Evolutionary conservation across 2,113 vertebrate genomes (phyloP).

Genomic region (Acanthochromis polyacanthus): DNA sequence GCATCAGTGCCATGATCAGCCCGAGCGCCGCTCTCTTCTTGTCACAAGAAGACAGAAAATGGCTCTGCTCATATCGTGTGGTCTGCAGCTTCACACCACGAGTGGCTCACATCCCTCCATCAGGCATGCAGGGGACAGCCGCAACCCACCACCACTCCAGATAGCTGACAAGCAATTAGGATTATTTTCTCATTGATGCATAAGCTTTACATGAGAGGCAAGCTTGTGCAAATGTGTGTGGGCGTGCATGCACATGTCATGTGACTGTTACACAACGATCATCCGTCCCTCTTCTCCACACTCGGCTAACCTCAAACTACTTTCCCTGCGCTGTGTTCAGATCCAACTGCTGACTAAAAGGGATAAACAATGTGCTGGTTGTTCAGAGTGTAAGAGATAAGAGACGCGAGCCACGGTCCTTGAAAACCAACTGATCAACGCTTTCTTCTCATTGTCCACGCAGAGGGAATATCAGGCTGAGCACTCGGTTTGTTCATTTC

Average conservation of each 20-base stretch:
- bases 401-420: background rate
- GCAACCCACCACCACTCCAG: constrained; percentile 52
- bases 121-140: constrained; percentile 60
- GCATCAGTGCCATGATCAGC: constrained; percentile 45
- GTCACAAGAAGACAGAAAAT: constrained; percentile 60
- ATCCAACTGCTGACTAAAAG: background rate
- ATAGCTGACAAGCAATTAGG: constrained; percentile 65
- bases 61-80: constrained; percentile 41
- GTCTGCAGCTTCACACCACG: constrained; percentile 51
- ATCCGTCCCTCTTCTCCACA: constrained; percentile 17
- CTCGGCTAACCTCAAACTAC: constrained; percentile 13
- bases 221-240: constrained; percentile 45
- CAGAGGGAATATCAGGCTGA: too few species aligned
- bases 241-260: constrained; percentile 61
- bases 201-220: constrained; percentile 73
- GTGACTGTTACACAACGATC: constrained; percentile 29
- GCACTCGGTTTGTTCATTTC: background rate
- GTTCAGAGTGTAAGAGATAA: background rate
- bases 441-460: too few species aligned
- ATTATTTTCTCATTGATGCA: constrained; percentile 75
- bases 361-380: background rate
- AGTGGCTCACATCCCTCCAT: constrained; percentile 56
- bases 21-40: constrained; percentile 55
- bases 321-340: constrained; percentile 11
- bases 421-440: too few species aligned